phyloP scores from a whole-genome alignment of 2,113 vertebrate species.

The Myiagra hebetior region DNA sequence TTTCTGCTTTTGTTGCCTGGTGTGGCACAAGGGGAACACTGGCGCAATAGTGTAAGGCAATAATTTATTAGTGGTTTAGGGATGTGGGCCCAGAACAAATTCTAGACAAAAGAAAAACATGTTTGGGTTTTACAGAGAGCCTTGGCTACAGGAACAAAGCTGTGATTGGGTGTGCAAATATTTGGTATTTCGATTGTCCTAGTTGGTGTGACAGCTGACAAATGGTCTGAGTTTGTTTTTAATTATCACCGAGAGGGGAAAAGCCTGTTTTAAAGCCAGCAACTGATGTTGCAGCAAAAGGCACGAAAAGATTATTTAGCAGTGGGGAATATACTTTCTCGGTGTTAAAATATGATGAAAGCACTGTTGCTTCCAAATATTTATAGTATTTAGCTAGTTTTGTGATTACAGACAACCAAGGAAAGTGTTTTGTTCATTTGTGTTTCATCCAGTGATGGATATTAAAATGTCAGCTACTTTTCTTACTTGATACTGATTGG shows the following conservation, averaged over 20 bases:
- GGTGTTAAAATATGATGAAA: slow-evolving; percentile 9
- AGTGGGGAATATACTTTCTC: neutral
- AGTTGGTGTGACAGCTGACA: slow-evolving; percentile 54
- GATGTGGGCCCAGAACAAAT: slow-evolving; percentile 63
- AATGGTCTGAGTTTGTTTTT: slow-evolving; percentile 52
- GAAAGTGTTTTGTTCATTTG: neutral
- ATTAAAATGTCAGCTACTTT: neutral
- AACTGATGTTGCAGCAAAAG: slow-evolving; percentile 43
- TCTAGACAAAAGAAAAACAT: slow-evolving; percentile 72
- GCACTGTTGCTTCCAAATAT: slow-evolving; percentile 18
- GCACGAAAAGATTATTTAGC: neutral
- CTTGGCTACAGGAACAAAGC: slow-evolving; percentile 62
- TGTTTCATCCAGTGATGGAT: neutral
- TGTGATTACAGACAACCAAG: neutral
- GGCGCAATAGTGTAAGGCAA: neutral
- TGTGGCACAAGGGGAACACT: slow-evolving; percentile 44
- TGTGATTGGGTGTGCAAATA: slow-evolving; percentile 54
- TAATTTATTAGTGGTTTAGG: slow-evolving; percentile 61
- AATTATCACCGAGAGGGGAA: slow-evolving; percentile 59
- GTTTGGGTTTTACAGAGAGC: slow-evolving; percentile 55
- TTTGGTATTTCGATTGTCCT: slow-evolving; percentile 46
- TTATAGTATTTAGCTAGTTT: neutral
- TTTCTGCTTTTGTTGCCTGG: slow-evolving; percentile 45
- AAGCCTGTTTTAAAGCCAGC: slow-evolving; percentile 33
- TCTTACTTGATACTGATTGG: neutral